Base-by-base conservation (phyloP, 2,113 vertebrate species). In the Platysternon megacephalum region DNA sequence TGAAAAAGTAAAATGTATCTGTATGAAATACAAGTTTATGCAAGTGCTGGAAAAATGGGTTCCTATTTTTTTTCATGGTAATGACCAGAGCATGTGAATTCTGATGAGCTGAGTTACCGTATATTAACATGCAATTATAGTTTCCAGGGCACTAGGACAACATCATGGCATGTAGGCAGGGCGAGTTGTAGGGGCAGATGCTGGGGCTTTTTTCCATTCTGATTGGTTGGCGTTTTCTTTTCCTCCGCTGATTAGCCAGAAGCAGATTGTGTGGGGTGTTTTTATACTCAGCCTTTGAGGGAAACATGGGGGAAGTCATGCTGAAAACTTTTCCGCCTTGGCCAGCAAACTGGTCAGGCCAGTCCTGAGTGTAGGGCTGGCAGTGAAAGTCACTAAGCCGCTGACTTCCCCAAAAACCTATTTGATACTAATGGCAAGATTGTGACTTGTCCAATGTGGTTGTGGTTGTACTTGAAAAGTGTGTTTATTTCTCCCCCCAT, bases 1-100 rank as follows among this genome's bases (percentile, higher is more conserved):
- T 95, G 85, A 92, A 76, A 96, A 95, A 86, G 11, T 44, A 84
- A 96, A 94, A 87, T 83, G 90, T 88, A 94, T 96, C 88, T 95
- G 6, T 84, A 22, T 95, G 91, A 97, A 94, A 92, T 76, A 87
- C 87, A 87, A 14, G 29, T 11, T 95, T 42, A 89, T 86, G 79
- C 89, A 86, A 52, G 61, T 81, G 76, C 53, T 88, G 85, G 84
- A 84, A 87, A 68, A 97, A 92, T 58, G 24, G 0, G 68, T 93
- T 87, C 39, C 26, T 91, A 68, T 74, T n/a, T 44, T 2, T 39
- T 26, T 51, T 24, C 78, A 53, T 68, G 92, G 65, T 91, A 88
- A 95, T 52, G 86, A 92, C 53, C 85, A 95, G 39, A 39, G 11
- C 24, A 86, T 16, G 86, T 32, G 19, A 49, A 53, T 93, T 93